These are phyloP conservation scores for Triplophysa rosa DNA, from an alignment of 2,113 vertebrate species.

Conservation along the genomic window DNA sequence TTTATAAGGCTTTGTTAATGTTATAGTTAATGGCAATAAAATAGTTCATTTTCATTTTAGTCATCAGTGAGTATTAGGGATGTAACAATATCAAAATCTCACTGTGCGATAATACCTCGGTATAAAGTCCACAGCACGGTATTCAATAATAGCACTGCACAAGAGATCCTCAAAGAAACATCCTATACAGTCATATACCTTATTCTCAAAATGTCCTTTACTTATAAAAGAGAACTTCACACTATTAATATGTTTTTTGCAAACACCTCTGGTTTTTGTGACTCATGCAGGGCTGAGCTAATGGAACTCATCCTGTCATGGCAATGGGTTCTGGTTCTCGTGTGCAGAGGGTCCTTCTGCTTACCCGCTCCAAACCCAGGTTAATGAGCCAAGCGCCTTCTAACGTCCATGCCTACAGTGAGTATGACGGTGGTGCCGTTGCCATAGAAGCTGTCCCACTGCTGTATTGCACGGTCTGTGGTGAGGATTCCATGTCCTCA, in stretches of 20 bases:
- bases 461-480: slow-evolving; percentile 9
- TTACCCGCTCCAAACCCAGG: slow-evolving; percentile 14
- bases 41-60: too few relatives aligned
- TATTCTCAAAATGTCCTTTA: slow-evolving; percentile 19
- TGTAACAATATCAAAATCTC: too few relatives aligned
- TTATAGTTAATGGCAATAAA: too few relatives aligned
- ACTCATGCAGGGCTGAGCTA: slow-evolving; percentile 58
- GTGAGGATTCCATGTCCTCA: slow-evolving; percentile 41
- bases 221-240: slow-evolving; percentile 32
- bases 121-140: too few relatives aligned
- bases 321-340: slow-evolving; percentile 32
- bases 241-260: slow-evolving; percentile 21
- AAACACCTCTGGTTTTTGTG: slow-evolving; percentile 49
- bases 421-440: slow-evolving; percentile 34
- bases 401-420: background rate
- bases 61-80: too few relatives aligned
- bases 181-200: background rate
- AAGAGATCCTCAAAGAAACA: background rate
- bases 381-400: slow-evolving; percentile 22
- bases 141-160: too few relatives aligned
- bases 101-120: too few relatives aligned
- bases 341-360: slow-evolving; percentile 32
- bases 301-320: slow-evolving; percentile 46
- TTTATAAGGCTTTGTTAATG: too few relatives aligned
- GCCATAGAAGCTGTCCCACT: slow-evolving; percentile 43